A percentile compares a stretch with the other conserved stretches of the same genome.
Conservation (phyloP, 1,140 invertebrate genomes). For the Drosophila persimilis region DNA sequence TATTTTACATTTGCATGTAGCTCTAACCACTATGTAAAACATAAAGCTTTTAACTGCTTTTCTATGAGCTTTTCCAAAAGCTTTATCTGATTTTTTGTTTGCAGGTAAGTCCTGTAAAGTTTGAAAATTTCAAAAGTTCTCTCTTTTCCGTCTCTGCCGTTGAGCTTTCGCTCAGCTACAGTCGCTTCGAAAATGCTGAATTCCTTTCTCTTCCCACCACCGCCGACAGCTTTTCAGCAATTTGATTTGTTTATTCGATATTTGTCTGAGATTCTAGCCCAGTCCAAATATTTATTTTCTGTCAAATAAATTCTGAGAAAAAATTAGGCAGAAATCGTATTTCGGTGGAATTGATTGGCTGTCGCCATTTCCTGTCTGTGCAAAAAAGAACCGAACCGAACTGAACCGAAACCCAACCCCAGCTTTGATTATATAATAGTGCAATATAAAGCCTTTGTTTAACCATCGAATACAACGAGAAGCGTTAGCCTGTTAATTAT, state of each 20-base stretch:
- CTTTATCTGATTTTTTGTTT: no score
- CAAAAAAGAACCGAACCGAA: constrained; percentile 21
- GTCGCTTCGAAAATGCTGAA: neutral
- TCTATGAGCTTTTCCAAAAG: neutral
- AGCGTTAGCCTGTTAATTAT: constrained; percentile 65
- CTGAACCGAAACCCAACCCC: constrained; percentile 31
- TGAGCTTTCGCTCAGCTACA: constrained; percentile 23
- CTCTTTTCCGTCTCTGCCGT: neutral
- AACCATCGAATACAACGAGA: constrained; percentile 21
- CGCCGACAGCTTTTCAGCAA: constrained; percentile 1
- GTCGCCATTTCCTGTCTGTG: constrained; percentile 61
- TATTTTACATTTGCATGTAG: neutral
- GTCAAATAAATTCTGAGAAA: constrained; percentile 17
- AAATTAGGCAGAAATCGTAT: constrained; percentile 12
- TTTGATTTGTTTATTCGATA: constrained; percentile 34
- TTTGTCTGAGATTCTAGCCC: constrained; percentile 17
- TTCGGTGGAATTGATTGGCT: constrained; percentile 31
- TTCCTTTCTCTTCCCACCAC: no score
- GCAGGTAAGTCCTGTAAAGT: constrained; percentile 14
- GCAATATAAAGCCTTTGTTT: constrained; percentile 43
- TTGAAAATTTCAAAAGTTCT: neutral
- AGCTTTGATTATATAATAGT: constrained; percentile 52
- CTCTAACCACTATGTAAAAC: no score
- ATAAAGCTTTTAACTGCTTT: neutral
- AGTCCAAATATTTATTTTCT: constrained; percentile 45